phyloP scores from a whole-genome alignment of 2,113 vertebrate species.

The Podarcis cretensis region DNA sequence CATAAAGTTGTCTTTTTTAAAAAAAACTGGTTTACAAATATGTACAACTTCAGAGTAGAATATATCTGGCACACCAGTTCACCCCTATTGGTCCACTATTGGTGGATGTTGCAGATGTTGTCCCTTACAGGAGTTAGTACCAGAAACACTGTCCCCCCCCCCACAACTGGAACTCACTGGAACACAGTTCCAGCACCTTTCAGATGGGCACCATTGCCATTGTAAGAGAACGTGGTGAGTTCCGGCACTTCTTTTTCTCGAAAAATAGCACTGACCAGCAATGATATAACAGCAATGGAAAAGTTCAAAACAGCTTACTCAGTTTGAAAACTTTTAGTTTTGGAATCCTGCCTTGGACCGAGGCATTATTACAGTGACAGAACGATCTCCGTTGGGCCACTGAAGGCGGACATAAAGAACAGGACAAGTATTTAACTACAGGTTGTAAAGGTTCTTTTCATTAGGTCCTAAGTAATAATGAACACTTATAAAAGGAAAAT shows the following conservation, averaged over 20 bases:
- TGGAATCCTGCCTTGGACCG: background rate
- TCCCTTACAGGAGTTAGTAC: background rate
- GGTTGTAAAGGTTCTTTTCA: constrained; percentile 17
- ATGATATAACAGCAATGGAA: background rate
- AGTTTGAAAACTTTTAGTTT: background rate
- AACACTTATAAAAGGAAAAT: constrained; percentile 45
- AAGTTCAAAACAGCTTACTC: background rate
- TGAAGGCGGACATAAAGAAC: constrained; percentile 37
- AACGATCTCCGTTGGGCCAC: constrained; percentile 30
- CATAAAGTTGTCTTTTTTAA: no score
- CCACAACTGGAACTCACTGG: no score
- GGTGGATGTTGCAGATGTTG: background rate
- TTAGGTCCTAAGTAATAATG: constrained; percentile 38
- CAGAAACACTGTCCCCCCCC: no score
- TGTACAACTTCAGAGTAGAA: background rate
- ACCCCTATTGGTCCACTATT: background rate
- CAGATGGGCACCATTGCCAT: no score
- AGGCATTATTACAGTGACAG: constrained; percentile 18
- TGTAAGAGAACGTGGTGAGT: no score
- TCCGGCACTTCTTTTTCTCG: no score
- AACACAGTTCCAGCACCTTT: no score
- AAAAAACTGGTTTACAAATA: background rate
- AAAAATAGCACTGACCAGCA: no score
- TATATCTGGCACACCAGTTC: background rate
- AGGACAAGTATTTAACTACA: constrained; percentile 38